These are phyloP conservation scores for Nephrotoma flavescens DNA, from an alignment of 2,888 invertebrate genomes.

Conservation along the genomic window DNA sequence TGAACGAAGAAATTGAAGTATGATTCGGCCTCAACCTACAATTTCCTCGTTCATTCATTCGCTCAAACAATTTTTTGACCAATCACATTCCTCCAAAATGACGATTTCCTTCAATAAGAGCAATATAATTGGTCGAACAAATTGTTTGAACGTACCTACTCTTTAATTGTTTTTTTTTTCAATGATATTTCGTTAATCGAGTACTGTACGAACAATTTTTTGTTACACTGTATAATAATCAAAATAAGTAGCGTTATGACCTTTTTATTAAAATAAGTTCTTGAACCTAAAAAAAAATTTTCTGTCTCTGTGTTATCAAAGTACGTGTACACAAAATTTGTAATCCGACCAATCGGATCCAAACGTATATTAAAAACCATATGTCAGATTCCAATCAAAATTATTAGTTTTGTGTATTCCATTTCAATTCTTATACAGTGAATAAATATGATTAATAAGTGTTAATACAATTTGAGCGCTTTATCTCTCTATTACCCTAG, in stretches of 20 bases:
- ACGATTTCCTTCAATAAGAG: too few species aligned
- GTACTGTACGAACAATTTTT: too few species aligned
- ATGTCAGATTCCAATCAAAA: neutral
- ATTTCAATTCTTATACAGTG: neutral
- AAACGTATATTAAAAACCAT: neutral
- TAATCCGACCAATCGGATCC: neutral
- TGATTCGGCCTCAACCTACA: too few species aligned
- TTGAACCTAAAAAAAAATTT: neutral
- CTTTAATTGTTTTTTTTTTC: too few species aligned
- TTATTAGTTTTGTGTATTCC: neutral
- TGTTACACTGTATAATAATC: too few species aligned
- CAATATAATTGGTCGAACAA: too few species aligned
- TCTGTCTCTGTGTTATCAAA: neutral
- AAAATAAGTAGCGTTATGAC: neutral
- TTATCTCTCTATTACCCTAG: neutral
- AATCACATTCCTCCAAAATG: too few species aligned
- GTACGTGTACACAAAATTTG: neutral
- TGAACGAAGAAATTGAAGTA: too few species aligned
- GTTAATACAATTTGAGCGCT: neutral
- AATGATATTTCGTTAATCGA: too few species aligned
- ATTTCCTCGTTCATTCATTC: too few species aligned
- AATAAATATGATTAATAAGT: neutral
- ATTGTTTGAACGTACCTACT: too few species aligned
- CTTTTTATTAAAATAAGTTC: neutral
- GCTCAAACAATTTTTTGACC: too few species aligned